These are phyloP conservation scores for Orthonyx spaldingii DNA, from an alignment of 2,113 vertebrate species.

Conservation along the genomic window DNA sequence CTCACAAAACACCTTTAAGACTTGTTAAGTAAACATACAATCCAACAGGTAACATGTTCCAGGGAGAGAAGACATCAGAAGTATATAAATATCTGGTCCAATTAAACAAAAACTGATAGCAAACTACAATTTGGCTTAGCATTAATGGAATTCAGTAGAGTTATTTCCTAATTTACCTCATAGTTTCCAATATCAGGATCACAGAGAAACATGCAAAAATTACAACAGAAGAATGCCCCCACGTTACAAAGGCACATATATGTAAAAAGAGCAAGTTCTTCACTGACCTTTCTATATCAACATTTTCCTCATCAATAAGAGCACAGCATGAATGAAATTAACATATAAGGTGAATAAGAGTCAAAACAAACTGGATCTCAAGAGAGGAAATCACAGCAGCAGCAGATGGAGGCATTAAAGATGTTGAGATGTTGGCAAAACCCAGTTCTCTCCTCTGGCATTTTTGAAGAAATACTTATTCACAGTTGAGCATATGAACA, in stretches of 20 bases:
- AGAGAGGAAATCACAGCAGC: background rate
- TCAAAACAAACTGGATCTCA: background rate
- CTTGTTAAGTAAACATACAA: background rate
- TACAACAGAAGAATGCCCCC: background rate
- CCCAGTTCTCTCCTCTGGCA: background rate
- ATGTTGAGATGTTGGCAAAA: background rate
- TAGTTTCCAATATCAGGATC: background rate
- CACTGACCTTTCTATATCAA: background rate
- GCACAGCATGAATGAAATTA: background rate
- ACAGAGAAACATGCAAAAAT: background rate
- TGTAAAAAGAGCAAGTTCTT: background rate
- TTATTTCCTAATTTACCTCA: background rate
- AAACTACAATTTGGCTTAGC: background rate
- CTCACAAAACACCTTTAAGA: background rate
- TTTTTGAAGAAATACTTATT: background rate
- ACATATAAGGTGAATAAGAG: background rate
- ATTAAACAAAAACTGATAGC: background rate
- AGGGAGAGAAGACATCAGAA: background rate
- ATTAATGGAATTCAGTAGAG: background rate
- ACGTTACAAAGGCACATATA: background rate
- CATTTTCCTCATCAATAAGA: background rate
- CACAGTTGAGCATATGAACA: background rate
- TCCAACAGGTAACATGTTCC: background rate
- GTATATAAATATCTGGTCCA: background rate
- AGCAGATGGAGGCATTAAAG: slow-evolving; percentile 18